These are phyloP conservation scores for Formica selysi DNA, from an alignment of 1,140 invertebrate species.

Conservation along the genomic window DNA sequence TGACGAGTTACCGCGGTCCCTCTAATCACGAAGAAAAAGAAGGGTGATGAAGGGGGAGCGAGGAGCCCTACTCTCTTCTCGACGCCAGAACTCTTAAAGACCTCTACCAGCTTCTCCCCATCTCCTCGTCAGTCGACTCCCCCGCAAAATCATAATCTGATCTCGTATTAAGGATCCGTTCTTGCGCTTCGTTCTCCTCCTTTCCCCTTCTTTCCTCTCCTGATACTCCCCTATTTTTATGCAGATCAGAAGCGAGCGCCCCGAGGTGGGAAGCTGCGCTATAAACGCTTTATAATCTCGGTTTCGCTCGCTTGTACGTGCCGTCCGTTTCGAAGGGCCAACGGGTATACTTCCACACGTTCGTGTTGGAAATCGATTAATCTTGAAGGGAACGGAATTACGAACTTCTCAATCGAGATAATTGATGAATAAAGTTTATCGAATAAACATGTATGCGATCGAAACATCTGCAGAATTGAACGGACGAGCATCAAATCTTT, in stretches of 20 bases:
- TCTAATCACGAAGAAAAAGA: slow-evolving; percentile 41
- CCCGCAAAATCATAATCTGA: slow-evolving; percentile 85
- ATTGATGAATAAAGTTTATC: slow-evolving; percentile 72
- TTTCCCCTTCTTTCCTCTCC: too few relatives aligned
- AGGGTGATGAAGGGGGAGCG: not conserved
- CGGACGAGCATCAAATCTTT: not conserved
- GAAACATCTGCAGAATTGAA: not conserved
- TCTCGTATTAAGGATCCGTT: slow-evolving; percentile 85
- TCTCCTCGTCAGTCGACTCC: slow-evolving; percentile 77
- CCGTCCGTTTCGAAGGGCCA: slow-evolving; percentile 80
- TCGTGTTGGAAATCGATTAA: slow-evolving; percentile 78
- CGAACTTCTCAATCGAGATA: slow-evolving; percentile 62
- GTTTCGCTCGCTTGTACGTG: slow-evolving; percentile 77
- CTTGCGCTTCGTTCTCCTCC: slow-evolving; percentile 54
- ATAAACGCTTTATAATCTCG: slow-evolving; percentile 85
- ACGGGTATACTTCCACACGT: slow-evolving; percentile 78
- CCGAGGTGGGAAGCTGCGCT: slow-evolving; percentile 84
- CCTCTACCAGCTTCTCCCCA: slow-evolving; percentile 67
- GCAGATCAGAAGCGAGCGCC: slow-evolving; percentile 85
- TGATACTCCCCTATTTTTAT: slow-evolving; percentile 83
- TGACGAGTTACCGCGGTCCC: slow-evolving; percentile 10
- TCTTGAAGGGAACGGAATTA: slow-evolving; percentile 64
- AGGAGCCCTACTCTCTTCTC: slow-evolving; percentile 33
- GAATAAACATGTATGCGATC: slow-evolving; percentile 21
- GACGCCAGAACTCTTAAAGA: slow-evolving; percentile 68